Conservation (phyloP, 2,113 vertebrate species). For the Spizaetus ornatus region DNA sequence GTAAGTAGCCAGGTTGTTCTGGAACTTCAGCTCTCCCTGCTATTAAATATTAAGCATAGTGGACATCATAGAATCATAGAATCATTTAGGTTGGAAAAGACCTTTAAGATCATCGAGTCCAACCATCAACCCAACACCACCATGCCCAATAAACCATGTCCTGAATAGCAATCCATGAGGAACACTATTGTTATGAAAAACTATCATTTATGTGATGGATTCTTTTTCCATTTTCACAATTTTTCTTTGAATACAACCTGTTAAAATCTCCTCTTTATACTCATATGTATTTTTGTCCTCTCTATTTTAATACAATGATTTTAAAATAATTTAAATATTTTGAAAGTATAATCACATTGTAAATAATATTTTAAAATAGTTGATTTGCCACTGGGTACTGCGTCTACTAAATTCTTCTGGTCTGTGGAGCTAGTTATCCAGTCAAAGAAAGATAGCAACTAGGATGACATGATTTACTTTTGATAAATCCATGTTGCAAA, state of each 20-base stretch:
- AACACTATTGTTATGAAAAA: background rate
- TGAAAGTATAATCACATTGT: background rate
- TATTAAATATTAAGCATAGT: background rate
- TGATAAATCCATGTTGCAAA: background rate
- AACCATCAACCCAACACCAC: no score
- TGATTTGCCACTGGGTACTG: background rate
- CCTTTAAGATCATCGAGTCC: no score
- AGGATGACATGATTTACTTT: background rate
- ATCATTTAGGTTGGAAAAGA: no score
- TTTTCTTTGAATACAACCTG: background rate
- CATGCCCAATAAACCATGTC: no score
- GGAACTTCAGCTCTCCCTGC: background rate
- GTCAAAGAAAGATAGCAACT: background rate
- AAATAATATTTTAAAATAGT: background rate
- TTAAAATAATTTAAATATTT: background rate
- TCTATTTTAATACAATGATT: background rate
- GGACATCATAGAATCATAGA: background rate
- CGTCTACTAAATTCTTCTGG: background rate
- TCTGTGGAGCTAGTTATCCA: background rate
- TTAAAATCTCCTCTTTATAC: background rate
- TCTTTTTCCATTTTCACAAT: background rate
- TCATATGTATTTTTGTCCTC: background rate
- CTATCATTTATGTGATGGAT: background rate
- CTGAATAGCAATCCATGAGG: background rate
- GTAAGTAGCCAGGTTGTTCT: background rate